phyloP scores from a whole-genome alignment of 2,113 vertebrate species.

The Ophthalmolycus amberensis region DNA sequence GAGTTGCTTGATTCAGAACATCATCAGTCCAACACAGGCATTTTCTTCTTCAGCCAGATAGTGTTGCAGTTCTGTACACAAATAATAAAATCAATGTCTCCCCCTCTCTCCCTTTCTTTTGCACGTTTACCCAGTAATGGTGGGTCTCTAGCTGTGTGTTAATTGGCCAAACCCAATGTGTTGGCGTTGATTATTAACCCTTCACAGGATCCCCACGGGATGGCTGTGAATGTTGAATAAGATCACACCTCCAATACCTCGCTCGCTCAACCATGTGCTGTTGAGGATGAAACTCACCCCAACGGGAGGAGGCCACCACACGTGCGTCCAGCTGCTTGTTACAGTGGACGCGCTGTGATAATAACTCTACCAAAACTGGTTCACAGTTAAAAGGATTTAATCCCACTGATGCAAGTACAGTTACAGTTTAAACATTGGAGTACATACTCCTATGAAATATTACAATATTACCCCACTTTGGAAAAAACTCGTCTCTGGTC shows the following conservation, averaged over 20 bases:
- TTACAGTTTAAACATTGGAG: no score
- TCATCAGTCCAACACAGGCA: constrained; percentile 2
- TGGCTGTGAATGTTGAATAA: constrained; percentile 42
- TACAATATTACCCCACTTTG: no score
- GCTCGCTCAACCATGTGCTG: constrained; percentile 7
- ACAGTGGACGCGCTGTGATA: no score
- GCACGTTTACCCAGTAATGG: constrained; percentile 49
- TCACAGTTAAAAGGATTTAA: no score
- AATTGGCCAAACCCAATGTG: constrained; percentile 43
- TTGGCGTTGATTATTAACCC: constrained; percentile 63
- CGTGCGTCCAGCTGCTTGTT: no score
- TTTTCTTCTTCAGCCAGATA: constrained; percentile 9
- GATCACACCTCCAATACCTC: constrained; percentile 25
- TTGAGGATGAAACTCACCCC: no score
- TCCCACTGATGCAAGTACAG: no score
- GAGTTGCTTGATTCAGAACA: no score
- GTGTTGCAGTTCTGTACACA: constrained; percentile 21
- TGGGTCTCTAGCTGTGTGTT: constrained; percentile 57
- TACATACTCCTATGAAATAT: no score
- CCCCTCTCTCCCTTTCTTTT: constrained; percentile 17
- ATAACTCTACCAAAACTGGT: no score
- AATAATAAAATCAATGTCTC: constrained; percentile 48
- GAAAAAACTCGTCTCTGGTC: no score
- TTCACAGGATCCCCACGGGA: constrained; percentile 51
- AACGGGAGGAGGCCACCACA: no score